Base-by-base conservation (phyloP, 2,888 invertebrate genomes). In the Neoascia interrupta region DNA sequence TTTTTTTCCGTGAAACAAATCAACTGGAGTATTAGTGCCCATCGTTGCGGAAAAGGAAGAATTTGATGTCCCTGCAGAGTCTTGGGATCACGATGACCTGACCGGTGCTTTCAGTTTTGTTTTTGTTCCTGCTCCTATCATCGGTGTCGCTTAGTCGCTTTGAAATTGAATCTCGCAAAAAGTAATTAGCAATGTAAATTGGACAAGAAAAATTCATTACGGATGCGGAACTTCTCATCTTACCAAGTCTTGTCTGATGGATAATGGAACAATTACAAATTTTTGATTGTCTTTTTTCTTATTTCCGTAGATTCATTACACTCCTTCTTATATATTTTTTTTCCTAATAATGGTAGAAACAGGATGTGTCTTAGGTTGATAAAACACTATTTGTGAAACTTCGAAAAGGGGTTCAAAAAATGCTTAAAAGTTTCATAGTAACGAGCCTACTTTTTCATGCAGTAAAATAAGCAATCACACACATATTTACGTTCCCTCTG, bases 181-280 rank as follows among this genome's bases (percentile, higher is more conserved):
- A 73, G 73, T 73, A 79, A 79, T 79, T 79, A 79, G 73, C 73
- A 43, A 51, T 61, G 60, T 37, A 73, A 36, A 79, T 79, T 79
- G 68, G 21, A 72, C 26, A 47, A 45, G 58, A 66, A 79, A 79
- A 70, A 79, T 68, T 60, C 61, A 73, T 79, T 64, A 49, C 36
- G 56, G 45, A 43, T 61, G 19, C 11, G 11, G 15, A 11, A 31
- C 31, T 23, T 34, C n/a, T 51, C 36, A 11, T 26, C 43, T 54
- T 19, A 31, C 19, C 28, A 1, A 31, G 54, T 13, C 15, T n/a
- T 23, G 19, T 54, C 23, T 19, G n/a, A n/a, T n/a, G 39, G 28
- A n/a, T 36, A 49, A 66, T 19, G 13, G 43, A 13, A 69, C 69
- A 75, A 61, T 74, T n/a, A 41, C 61, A 45, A 37, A 23, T 45